Base-by-base conservation (phyloP, 2,113 vertebrate genomes). In the Phoxinus phoxinus region DNA sequence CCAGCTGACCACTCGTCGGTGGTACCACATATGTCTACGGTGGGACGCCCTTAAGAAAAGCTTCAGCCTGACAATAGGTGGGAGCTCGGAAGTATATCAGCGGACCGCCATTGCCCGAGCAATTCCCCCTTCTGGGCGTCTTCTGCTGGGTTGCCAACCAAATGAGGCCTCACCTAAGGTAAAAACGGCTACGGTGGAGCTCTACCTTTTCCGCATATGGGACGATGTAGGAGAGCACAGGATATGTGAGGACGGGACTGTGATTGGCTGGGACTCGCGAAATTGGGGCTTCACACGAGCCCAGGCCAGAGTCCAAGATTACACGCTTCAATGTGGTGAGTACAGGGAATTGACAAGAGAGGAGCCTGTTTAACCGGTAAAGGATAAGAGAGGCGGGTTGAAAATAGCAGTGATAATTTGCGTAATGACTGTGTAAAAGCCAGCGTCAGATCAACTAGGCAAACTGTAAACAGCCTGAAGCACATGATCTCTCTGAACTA, bases 201-300 rank as follows among this genome's bases (percentile, higher is more conserved):
- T 95, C 23, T 95, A 95, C 87, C 67, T 95, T 81, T 95, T 95
- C 87, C 90, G 95, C 4, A 74, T 95, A 81, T 95, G 95, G 94
- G 77, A 67, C 0, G 92, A 95, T 53, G 35, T 93, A 58, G 61
- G 6, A 0, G 3, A 76, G 1, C 93, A 92, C 2, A 75, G n/a
- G 3, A 1, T 19, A 67, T 96, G 95, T 0, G 93, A 94, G 87
- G 94, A 96, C 0, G 94, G 95, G 9, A 74, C 88, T 0, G 90
- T 94, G 80, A 92, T 94, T 25, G 91, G 92, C 85, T 96, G 95
- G 95, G 83, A 93, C 2, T 86, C 93, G 0, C 41, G 13, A 0
- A 67, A 90, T 84, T 96, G 94, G 95, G 89, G 86, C 0, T 59
- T 94, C 75, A 91, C 87, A 41, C 91, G 91, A 59, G 23, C 82